phyloP scores from a whole-genome alignment of 2,113 vertebrate genomes.

The Cathartes aura region DNA sequence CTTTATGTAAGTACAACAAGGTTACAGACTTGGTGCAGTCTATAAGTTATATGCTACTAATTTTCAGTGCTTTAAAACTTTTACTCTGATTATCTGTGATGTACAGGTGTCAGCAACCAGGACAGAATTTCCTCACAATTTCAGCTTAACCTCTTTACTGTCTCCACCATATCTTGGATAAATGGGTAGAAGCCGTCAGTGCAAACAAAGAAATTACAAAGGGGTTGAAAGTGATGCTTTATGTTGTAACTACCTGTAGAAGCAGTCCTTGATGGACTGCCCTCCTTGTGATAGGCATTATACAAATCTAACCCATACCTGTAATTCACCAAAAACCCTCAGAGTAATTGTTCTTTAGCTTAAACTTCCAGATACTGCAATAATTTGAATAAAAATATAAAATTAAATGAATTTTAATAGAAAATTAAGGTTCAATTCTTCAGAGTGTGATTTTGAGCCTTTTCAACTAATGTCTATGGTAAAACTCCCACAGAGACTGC shows the following conservation, averaged over 20 bases:
- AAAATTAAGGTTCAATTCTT: neutral
- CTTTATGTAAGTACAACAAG: constrained; percentile 74
- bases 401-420: neutral
- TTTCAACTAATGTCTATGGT: neutral
- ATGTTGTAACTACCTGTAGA: neutral
- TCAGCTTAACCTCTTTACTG: neutral
- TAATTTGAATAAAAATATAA: neutral
- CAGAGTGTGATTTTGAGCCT: neutral
- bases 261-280: neutral
- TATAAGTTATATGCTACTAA: constrained; percentile 39
- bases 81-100: neutral
- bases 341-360: neutral
- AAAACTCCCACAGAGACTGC: neutral
- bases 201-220: neutral
- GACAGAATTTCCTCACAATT: neutral
- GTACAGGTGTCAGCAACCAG: neutral
- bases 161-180: neutral
- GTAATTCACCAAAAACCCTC: neutral
- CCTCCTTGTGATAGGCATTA: neutral
- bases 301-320: neutral
- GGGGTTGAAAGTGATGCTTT: neutral
- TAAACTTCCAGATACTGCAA: neutral
- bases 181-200: neutral
- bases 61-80: neutral
- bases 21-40: constrained; percentile 68